These are phyloP conservation scores for Stenchaetothrips biformis DNA, from an alignment of 2,888 invertebrate genomes.

Conservation along the genomic window DNA sequence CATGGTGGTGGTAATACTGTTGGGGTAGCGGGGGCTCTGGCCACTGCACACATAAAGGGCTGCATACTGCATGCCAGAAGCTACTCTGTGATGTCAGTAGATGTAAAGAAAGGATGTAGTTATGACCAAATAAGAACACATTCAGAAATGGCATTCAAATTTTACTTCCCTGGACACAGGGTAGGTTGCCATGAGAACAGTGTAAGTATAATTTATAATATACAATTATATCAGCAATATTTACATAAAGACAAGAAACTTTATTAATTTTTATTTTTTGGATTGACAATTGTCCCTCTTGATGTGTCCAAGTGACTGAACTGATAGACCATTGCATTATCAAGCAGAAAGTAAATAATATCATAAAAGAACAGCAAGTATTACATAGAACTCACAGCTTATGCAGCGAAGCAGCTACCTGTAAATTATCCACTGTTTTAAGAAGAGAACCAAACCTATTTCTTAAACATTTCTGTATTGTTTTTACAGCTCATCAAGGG, in stretches of 20 bases:
- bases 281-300: too few species aligned
- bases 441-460: too few species aligned
- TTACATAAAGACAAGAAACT: too few species aligned
- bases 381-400: not conserved
- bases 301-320: not conserved
- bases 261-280: too few species aligned
- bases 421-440: too few species aligned
- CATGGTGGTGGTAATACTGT: not conserved
- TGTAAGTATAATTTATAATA: slow-evolving; percentile 3
- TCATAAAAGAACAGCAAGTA: too few species aligned
- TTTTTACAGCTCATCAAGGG: too few species aligned
- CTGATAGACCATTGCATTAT: not conserved
- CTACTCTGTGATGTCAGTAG: slow-evolving; percentile 8
- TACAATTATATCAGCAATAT: not conserved
- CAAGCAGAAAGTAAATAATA: too few species aligned
- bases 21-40: not conserved
- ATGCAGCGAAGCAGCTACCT: too few species aligned
- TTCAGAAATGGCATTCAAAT: not conserved
- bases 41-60: not conserved
- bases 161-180: slow-evolving; percentile 3
- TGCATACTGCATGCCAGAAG: not conserved
- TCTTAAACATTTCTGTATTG: too few species aligned
- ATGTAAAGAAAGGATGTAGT: not conserved
- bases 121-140: too few species aligned
- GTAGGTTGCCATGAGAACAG: not conserved